Evolutionary conservation across 2,888 invertebrate genomes (phyloP).

Genomic region (Drosophila paramelanica): DNA sequence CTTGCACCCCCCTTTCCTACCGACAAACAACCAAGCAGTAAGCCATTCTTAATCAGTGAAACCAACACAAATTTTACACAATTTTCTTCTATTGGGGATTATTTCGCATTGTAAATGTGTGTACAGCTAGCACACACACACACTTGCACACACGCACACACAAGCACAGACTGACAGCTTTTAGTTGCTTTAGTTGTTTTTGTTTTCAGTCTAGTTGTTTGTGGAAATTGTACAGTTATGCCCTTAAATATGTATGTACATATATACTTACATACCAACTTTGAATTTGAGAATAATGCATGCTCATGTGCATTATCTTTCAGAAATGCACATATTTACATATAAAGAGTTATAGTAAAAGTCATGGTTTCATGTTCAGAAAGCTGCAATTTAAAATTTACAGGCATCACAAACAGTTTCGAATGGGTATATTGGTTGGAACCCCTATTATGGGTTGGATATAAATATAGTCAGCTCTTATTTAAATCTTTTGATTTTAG

Average conservation of each 20-base stretch:
- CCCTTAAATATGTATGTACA: constrained; percentile 1
- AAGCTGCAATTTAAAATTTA: not conserved
- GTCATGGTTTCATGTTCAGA: not conserved
- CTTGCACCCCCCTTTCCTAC: not conserved
- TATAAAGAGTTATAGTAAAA: not conserved
- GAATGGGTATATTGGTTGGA: not conserved
- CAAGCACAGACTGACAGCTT: constrained; percentile 1
- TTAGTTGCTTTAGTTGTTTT: not conserved
- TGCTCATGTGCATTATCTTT: not conserved
- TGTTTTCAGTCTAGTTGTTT: not conserved
- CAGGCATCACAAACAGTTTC: not conserved
- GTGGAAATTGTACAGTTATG: constrained; percentile 1
- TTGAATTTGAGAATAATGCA: not conserved
- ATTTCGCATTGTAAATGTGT: constrained; percentile 55
- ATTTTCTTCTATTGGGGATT: constrained; percentile 73
- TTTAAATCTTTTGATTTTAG: no score
- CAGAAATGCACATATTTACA: not conserved
- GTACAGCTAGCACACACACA: constrained; percentile 30
- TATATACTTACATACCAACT: not conserved
- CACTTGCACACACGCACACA: not conserved
- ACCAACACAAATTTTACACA: constrained; percentile 76
- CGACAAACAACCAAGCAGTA: constrained; percentile 38
- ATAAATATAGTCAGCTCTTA: no score
- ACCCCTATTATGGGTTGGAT: no score
- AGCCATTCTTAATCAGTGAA: constrained; percentile 75